Evolutionary conservation across 53 echinoderm and acorn worm genomes (phyloP).

Genomic region (Antedon mediterranea): DNA sequence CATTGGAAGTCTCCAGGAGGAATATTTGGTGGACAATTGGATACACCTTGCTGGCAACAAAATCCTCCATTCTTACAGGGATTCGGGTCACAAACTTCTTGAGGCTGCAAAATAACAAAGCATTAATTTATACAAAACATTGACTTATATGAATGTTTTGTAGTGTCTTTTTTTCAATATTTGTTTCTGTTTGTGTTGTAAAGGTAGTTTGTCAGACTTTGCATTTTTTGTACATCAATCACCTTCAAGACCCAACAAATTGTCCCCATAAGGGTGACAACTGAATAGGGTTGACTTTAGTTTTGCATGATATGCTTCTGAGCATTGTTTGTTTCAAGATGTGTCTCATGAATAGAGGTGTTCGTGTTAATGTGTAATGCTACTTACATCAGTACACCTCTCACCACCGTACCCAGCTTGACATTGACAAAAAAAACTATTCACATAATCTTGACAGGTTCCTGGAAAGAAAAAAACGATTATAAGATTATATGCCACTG

Average conservation of each 20-base stretch:
- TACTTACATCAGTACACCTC: conserved; percentile 50
- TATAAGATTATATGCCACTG: background rate
- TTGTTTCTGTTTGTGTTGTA: no score
- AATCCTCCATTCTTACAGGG: conserved; percentile 78
- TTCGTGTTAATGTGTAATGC: no score
- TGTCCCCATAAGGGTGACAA: no score
- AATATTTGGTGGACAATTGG: conserved; percentile 17
- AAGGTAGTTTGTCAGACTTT: no score
- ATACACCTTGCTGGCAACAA: conserved; percentile 59
- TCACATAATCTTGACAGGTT: conserved; percentile 56
- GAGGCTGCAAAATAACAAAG: conserved; percentile 21
- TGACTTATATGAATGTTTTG: no score
- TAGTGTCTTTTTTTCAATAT: background rate
- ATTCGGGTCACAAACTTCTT: conserved; percentile 59
- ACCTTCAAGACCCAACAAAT: no score
- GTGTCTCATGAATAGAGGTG: no score
- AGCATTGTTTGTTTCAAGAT: no score
- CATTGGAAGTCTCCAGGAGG: conserved; percentile 36
- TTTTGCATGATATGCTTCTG: no score
- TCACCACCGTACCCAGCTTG: conserved; percentile 58
- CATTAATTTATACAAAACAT: background rate
- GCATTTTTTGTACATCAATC: no score
- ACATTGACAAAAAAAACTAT: conserved; percentile 67
- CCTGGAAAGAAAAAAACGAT: conserved; percentile 24
- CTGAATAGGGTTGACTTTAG: no score